Conservation (phyloP, 35 echinoderm and acorn worm genomes). For the Hemicentrotus pulcherrimus region DNA sequence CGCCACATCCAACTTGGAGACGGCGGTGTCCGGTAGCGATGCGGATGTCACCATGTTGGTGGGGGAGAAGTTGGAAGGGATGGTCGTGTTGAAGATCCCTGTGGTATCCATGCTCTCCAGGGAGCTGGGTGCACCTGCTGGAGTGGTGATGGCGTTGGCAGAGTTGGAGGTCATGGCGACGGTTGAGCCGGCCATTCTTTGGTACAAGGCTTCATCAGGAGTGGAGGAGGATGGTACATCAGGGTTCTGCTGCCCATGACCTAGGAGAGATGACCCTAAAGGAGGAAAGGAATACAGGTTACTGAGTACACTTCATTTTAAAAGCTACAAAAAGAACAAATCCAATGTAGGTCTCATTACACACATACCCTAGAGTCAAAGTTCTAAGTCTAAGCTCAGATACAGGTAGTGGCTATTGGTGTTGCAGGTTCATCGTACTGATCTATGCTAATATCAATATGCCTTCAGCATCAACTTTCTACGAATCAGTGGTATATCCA, state of each 20-base stretch:
- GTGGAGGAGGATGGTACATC: not conserved
- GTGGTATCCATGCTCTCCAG: conserved; percentile 21
- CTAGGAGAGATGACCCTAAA: conserved; percentile 48
- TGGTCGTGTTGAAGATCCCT: conserved; percentile 2
- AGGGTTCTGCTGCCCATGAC: conserved; percentile 24
- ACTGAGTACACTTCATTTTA: not conserved
- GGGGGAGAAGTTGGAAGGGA: conserved; percentile 14
- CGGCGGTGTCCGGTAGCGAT: conserved; percentile 20
- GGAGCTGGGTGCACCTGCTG: conserved; percentile 20
- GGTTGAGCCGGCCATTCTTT: conserved; percentile 23
- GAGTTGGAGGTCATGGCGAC: not conserved
- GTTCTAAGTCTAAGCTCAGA: too few relatives aligned
- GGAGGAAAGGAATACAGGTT: not conserved
- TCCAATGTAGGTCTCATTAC: not conserved
- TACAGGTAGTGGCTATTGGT: too few relatives aligned
- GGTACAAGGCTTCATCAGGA: conserved; percentile 33
- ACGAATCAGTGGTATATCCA: too few relatives aligned
- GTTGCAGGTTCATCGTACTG: too few relatives aligned
- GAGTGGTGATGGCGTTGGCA: not conserved
- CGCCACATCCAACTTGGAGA: conserved; percentile 40
- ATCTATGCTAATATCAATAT: too few relatives aligned
- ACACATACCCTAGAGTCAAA: not conserved
- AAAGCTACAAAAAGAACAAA: not conserved
- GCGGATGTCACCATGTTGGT: conserved; percentile 33
- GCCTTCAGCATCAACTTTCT: too few relatives aligned